These are phyloP conservation scores for Numenius arquata DNA, from an alignment of 2,113 vertebrate species.

Conservation along the genomic window DNA sequence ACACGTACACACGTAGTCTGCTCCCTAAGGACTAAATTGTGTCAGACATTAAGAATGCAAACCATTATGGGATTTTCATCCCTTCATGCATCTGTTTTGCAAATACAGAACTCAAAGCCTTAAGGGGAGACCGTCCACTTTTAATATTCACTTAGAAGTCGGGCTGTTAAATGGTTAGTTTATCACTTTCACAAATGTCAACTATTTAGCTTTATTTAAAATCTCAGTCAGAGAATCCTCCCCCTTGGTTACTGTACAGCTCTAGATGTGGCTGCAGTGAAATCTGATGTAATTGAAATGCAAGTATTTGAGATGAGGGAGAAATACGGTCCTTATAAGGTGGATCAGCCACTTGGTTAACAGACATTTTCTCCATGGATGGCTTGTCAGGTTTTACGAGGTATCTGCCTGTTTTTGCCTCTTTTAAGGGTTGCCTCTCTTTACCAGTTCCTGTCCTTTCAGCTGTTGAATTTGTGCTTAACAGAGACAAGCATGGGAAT, in stretches of 20 bases:
- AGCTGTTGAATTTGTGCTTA: background rate
- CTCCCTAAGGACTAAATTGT: background rate
- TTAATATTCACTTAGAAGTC: background rate
- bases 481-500: background rate
- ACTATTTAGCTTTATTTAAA: background rate
- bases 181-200: background rate
- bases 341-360: background rate
- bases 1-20: accelerated
- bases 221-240: background rate
- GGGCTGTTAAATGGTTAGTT: background rate
- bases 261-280: background rate
- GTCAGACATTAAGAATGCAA: background rate
- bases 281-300: background rate
- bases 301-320: background rate
- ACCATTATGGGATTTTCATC: slow-evolving; percentile 1
- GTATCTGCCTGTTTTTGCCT: background rate
- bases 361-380: background rate
- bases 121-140: background rate
- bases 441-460: background rate
- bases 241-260: background rate
- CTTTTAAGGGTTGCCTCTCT: background rate
- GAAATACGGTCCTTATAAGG: background rate
- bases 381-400: background rate
- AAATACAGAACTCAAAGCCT: background rate
- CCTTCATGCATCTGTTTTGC: background rate